phyloP scores from a whole-genome alignment of 2,113 vertebrate genomes.

The Sinocyclocheilus maitianheensis region DNA sequence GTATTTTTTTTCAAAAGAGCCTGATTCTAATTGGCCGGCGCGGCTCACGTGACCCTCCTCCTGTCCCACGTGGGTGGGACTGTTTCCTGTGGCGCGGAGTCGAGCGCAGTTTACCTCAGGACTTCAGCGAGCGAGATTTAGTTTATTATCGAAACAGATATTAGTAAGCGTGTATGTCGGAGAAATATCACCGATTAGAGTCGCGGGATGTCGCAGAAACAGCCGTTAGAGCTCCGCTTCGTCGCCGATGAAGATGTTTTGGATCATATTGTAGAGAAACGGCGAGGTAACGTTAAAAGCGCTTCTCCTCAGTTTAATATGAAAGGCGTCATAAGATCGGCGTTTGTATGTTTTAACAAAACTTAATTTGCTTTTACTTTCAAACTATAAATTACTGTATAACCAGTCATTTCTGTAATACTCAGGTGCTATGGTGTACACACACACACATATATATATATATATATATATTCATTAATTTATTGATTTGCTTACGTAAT shows the following conservation, averaged over 20 bases:
- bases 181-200: neutral
- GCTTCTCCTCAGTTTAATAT: neutral
- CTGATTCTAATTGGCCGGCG: neutral
- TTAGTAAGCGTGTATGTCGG: neutral
- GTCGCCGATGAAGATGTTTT: constrained; percentile 88
- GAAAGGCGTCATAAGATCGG: neutral
- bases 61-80: constrained; percentile 65
- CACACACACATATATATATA: neutral
- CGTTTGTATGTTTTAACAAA: neutral
- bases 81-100: constrained; percentile 69
- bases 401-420: neutral
- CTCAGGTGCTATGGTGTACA: neutral
- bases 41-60: neutral
- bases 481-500: no score
- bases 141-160: neutral
- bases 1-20: neutral
- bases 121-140: neutral
- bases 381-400: neutral
- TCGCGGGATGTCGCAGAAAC: constrained; percentile 9
- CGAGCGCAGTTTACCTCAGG: neutral
- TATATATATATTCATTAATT: no score
- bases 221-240: constrained; percentile 81
- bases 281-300: constrained; percentile 74
- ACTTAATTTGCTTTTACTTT: neutral
- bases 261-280: constrained; percentile 88